phyloP scores from a whole-genome alignment of 2,113 vertebrate genomes.

The Siphamia tubifer region DNA sequence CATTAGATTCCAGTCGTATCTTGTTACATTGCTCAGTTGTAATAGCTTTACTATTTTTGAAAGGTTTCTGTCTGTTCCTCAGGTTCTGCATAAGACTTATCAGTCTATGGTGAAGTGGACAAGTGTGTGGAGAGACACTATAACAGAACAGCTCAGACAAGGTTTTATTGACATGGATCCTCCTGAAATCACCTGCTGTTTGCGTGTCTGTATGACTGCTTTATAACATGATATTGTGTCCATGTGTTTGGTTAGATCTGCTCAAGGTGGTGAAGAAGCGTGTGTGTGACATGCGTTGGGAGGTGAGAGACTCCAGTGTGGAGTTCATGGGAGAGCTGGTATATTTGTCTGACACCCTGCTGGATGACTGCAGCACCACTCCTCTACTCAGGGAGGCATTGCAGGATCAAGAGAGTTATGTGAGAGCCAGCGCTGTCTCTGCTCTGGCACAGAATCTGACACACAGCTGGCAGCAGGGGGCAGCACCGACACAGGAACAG shows the following conservation, averaged over 20 bases:
- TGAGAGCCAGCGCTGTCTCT: conserved; percentile 87
- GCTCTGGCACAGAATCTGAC: conserved; percentile 80
- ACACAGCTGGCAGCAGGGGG: conserved; percentile 43
- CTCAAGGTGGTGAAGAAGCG: conserved; percentile 84
- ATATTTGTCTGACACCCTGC: conserved; percentile 25
- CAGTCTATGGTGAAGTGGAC: conserved; percentile 84
- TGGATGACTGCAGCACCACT: conserved; percentile 43
- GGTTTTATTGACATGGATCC: conserved; percentile 39
- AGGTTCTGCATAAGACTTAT: conserved; percentile 91
- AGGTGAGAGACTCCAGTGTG: conserved; percentile 89
- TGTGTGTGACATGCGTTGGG: conserved; percentile 90
- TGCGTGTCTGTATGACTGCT: background rate
- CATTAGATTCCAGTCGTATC: no score
- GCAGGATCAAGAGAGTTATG: conserved; percentile 90
- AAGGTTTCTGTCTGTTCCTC: background rate
- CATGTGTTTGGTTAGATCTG: conserved; percentile 83
- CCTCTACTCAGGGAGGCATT: conserved; percentile 80
- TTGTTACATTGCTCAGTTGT: no score
- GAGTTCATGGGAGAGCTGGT: conserved; percentile 85
- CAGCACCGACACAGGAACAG: conserved; percentile 57
- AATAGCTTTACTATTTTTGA: background rate
- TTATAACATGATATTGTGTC: background rate
- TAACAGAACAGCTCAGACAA: conserved; percentile 50
- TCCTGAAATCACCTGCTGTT: background rate
- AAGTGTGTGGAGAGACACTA: conserved; percentile 22